These are phyloP conservation scores for Clarias macrocephalus DNA, from an alignment of 2,113 vertebrate genomes.

Conservation along the genomic window DNA sequence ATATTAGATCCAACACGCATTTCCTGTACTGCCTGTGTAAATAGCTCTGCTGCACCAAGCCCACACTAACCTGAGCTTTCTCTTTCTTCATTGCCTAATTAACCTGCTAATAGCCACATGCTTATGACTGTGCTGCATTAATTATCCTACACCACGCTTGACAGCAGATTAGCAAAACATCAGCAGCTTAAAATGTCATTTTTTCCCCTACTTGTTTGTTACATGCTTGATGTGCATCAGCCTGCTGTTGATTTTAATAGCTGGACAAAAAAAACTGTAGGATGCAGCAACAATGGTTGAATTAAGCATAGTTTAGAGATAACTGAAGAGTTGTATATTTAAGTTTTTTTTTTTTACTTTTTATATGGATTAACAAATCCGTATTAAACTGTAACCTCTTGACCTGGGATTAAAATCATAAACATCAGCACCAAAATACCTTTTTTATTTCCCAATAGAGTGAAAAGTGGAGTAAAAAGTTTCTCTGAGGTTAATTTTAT, in stretches of 20 bases:
- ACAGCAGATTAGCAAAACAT: slow-evolving; percentile 60
- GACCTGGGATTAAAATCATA: background rate
- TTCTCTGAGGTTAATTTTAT: background rate
- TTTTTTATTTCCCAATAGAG: background rate
- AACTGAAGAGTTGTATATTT: background rate
- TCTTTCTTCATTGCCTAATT: slow-evolving; percentile 82
- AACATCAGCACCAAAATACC: background rate
- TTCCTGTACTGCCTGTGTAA: slow-evolving; percentile 67
- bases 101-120: slow-evolving; percentile 83
- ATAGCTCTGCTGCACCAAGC: slow-evolving; percentile 73
- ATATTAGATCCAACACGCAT: slow-evolving; percentile 81
- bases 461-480: background rate
- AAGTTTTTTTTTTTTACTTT: background rate
- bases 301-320: background rate
- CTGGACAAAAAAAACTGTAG: background rate
- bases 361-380: background rate
- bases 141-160: slow-evolving; percentile 64
- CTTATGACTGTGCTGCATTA: slow-evolving; percentile 64
- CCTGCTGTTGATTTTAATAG: background rate
- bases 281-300: background rate
- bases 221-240: slow-evolving; percentile 10
- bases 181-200: slow-evolving; percentile 51
- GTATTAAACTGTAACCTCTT: background rate
- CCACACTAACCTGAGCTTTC: slow-evolving; percentile 75
- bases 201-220: background rate